phyloP scores from a whole-genome alignment of 2,797 vertebrate genomes.

The Chrysolophus pictus region DNA sequence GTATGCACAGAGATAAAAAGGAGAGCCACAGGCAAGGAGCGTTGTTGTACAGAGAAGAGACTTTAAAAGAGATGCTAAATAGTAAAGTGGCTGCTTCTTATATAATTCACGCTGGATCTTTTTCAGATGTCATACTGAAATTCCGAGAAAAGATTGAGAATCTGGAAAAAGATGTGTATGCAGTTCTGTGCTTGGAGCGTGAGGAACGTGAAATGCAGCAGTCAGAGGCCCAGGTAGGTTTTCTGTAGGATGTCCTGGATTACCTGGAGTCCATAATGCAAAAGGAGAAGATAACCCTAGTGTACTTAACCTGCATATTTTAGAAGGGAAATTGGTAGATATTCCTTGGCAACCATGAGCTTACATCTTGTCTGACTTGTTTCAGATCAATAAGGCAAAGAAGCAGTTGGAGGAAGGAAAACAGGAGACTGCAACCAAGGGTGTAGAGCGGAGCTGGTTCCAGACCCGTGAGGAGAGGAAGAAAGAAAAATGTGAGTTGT shows the following conservation, averaged over 20 bases:
- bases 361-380: neutral
- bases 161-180: conserved; percentile 92
- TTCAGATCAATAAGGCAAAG: conserved; percentile 89
- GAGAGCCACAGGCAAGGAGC: neutral
- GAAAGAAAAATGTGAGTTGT: conserved; percentile 89
- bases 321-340: neutral
- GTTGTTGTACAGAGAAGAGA: neutral
- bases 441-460: conserved; percentile 90
- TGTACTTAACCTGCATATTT: neutral
- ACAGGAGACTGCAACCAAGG: conserved; percentile 36
- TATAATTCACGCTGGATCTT: neutral
- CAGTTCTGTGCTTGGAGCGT: conserved; percentile 89
- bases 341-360: neutral
- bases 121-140: conserved; percentile 91
- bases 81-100: neutral
- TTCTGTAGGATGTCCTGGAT: too few species aligned
- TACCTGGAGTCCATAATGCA: fast-evolving
- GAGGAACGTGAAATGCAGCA: conserved; percentile 92
- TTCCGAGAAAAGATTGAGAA: conserved; percentile 93
- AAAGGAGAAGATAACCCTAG: neutral
- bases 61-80: neutral
- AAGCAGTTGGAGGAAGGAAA: conserved; percentile 85
- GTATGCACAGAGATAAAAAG: conserved; percentile 65
- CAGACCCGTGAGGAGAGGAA: conserved; percentile 93
- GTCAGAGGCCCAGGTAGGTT: conserved; percentile 88